Base-by-base conservation (phyloP, 2,797 vertebrate genomes). In the Gobionotothen gibberifrons region DNA sequence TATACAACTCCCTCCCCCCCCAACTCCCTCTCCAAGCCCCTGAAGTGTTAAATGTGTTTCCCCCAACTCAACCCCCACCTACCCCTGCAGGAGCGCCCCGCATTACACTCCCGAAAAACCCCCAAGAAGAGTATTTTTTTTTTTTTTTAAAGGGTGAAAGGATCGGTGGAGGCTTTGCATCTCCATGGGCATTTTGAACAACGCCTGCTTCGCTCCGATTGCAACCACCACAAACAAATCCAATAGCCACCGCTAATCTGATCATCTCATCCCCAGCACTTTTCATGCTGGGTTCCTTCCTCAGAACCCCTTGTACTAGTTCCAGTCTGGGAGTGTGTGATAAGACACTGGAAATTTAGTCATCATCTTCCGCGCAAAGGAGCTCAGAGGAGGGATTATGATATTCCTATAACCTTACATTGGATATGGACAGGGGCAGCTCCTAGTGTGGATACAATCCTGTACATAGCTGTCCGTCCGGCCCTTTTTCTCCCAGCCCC, bases 341-440 rank as follows among this genome's bases (percentile, higher is more conserved):
- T 98, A 98, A 98, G 97, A 97, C 97, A 97, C 95, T 97, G 96
- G 95, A 96, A 97, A 97, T 97, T 96, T 97, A 98, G 96, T 97
- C 96, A 96, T 98, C 97, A 96, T 94, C 95, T 96, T 95, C 89
- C 70, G 91, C 90, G 94, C 85, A 96, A 96, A 96, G 94, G 91
- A 94, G 96, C 95, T 96, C 95, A 96, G 96, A 92, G 94, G 94
- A 94, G 94, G 96, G 96, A 98, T 98, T 98, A 98, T 94, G 96
- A 95, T 96, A 95, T 96, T 96, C 94, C 94, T 96, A 95, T 96
- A 97, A 97, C 96, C 96, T 96, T 95, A 95, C 96, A 98, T 97
- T 97, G 96, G 96, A 97, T 96, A 97, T 92, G 95, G 96, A 96
- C 94, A 93, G 94, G 94, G 94, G 87, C 93, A 92, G 91, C 89